Conservation (phyloP, 2,113 vertebrate genomes). For the Lutjanus erythropterus region DNA sequence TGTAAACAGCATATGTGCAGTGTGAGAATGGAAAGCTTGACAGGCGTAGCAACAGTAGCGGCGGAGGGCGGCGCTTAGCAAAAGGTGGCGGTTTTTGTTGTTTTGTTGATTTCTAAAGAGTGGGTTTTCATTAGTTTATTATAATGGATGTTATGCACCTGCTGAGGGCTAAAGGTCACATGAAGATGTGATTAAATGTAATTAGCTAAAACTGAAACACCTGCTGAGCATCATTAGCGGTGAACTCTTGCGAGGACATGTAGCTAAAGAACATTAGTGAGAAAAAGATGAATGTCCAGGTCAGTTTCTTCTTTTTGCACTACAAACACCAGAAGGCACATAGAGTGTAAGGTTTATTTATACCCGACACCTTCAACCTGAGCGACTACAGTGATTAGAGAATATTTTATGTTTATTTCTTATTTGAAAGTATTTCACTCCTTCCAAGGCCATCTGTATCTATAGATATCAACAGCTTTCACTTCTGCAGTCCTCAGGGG, state of each 20-base stretch:
- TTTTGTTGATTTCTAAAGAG: neutral
- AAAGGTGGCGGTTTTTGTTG: neutral
- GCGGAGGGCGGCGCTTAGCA: no score
- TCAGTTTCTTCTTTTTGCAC: neutral
- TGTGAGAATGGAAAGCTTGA: no score
- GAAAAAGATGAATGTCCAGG: neutral
- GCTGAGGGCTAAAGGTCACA: slow-evolving; percentile 17
- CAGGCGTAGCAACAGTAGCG: no score
- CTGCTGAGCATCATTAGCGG: slow-evolving; percentile 19
- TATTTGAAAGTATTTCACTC: slow-evolving; percentile 20
- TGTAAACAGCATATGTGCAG: no score
- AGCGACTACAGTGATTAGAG: slow-evolving; percentile 9
- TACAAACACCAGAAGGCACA: neutral
- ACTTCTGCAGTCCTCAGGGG: neutral
- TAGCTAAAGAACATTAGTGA: no score
- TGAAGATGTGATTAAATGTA: slow-evolving; percentile 18
- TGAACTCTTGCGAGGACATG: neutral
- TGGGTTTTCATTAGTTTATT: neutral
- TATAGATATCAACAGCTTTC: neutral
- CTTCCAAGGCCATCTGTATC: neutral
- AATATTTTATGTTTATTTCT: slow-evolving; percentile 25
- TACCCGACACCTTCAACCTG: neutral
- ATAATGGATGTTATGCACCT: neutral
- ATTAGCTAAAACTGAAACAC: slow-evolving; percentile 30
- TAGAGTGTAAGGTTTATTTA: neutral